Conservation (phyloP, 2,888 invertebrate genomes). For the Axea sp. region DNA sequence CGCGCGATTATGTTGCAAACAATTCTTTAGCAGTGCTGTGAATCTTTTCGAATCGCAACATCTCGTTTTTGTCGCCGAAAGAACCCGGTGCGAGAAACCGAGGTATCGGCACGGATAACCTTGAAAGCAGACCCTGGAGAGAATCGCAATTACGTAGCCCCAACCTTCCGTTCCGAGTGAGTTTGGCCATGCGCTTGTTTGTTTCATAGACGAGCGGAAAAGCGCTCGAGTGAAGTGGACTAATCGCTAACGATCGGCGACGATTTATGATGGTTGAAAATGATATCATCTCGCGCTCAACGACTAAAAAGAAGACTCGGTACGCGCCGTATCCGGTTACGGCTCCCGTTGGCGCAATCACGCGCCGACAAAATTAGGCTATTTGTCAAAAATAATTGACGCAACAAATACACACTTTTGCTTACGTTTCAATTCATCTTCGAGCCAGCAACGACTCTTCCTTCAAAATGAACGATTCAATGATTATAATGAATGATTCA, state of each 20-base stretch:
- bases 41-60: constrained; percentile 37
- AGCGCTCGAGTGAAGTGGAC: constrained; percentile 43
- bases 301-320: constrained; percentile 14
- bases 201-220: constrained; percentile 38
- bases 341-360: constrained; percentile 17
- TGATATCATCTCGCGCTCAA: constrained; percentile 44
- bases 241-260: constrained; percentile 56
- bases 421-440: no score
- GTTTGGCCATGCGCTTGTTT: constrained; percentile 34
- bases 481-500: no score
- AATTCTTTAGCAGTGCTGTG: constrained; percentile 15
- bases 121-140: constrained; percentile 53
- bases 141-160: constrained; percentile 50
- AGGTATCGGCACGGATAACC: constrained; percentile 32
- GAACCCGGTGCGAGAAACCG: constrained; percentile 45
- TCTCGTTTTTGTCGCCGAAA: constrained; percentile 32
- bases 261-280: constrained; percentile 57
- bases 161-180: constrained; percentile 42
- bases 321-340: constrained; percentile 43
- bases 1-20: constrained; percentile 21
- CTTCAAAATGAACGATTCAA: no score
- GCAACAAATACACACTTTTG: no score
- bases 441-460: no score
- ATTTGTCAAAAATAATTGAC: no score
- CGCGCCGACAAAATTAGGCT: not conserved